A percentile compares a stretch with the other conserved stretches of the same genome.
phyloP scores from a whole-genome alignment of 2,888 invertebrate species.

The Crioceris asparagi region DNA sequence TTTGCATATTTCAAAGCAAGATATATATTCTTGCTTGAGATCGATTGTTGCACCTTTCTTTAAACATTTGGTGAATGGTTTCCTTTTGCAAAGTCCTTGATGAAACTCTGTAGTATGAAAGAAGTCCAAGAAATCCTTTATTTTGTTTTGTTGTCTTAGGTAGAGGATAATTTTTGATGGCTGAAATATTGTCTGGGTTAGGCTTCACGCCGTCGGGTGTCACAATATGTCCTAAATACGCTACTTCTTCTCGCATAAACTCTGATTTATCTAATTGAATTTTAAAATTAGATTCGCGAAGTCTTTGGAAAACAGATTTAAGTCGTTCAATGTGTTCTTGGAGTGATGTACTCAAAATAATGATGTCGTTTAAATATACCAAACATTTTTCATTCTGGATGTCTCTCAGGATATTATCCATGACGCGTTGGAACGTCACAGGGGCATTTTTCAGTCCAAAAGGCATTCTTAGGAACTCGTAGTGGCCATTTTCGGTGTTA shows the following conservation, averaged over 20 bases:
- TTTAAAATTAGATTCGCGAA: slow-evolving; percentile 16
- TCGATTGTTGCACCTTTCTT: slow-evolving; percentile 13
- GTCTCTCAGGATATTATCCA: slow-evolving; percentile 18
- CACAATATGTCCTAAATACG: slow-evolving; percentile 13
- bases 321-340: slow-evolving; percentile 13
- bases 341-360: slow-evolving; percentile 11
- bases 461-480: slow-evolving; percentile 19
- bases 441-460: slow-evolving; percentile 23
- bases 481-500: slow-evolving; percentile 12
- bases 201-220: slow-evolving; percentile 8
- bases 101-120: slow-evolving; percentile 17
- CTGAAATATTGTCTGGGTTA: slow-evolving; percentile 9
- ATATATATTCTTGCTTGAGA: slow-evolving; percentile 10
- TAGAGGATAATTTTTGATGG: slow-evolving; percentile 13
- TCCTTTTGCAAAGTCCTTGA: slow-evolving; percentile 14
- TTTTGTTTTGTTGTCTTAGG: slow-evolving; percentile 17
- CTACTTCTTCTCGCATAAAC: slow-evolving; percentile 15
- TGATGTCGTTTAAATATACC: slow-evolving; percentile 20
- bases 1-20: slow-evolving; percentile 14
- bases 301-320: slow-evolving; percentile 11
- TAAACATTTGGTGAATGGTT: slow-evolving; percentile 14
- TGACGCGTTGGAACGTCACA: slow-evolving; percentile 20
- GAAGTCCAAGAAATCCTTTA: slow-evolving; percentile 15
- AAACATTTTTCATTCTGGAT: slow-evolving; percentile 17
- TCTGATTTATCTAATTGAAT: slow-evolving; percentile 17